Base-by-base conservation (phyloP, 2,797 vertebrate genomes). In the Macrochelys suwanniensis region DNA sequence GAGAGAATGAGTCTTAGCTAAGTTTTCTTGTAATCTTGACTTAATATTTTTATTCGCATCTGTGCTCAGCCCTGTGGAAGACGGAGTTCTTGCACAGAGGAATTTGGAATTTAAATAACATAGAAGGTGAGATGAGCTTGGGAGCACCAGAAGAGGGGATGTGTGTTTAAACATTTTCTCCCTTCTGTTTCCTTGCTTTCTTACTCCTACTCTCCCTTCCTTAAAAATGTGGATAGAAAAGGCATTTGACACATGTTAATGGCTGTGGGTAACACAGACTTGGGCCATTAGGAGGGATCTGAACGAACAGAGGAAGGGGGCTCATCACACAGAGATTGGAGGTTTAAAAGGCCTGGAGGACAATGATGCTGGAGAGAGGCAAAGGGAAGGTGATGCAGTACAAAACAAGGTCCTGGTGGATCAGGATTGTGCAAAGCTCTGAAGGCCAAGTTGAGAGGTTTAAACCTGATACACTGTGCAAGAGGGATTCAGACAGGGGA, bases 21-120 rank as follows among this genome's bases (percentile, higher is more conserved):
- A 50, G 65, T 96, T 92, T 90, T 90, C 37, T 56, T 3, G 1
- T 91, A n/a, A 11, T 37, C 88, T 21, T 81, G 57, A 89, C 61
- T 84, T 12, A 49, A 11, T 76, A 1, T 68, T 92, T 80, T 85
- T 61, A 10, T 10, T 89, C 4, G 11, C 80, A 54, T 47, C 88
- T 77, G 6, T 85, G 49, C 76, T 82, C 11, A 47, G 33, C 57
- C 50, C 76, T 89, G 19, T 61, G 25, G 12, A 50, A 84, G 82
- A 65, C 71, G 2, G 12, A 28, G 42, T 23, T 76, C 23, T 47
- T 28, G 19, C 42, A 76, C 71, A 76, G 71, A 76, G 42, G 42
- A 26, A 28, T 76, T 76, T 47, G 42, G 65, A 68, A 68, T 68
- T 37, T 68, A 68, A 68, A 68, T 37, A 68, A 68, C 17, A 21